phyloP scores from a whole-genome alignment of 1,140 invertebrate species.

The Sinonovacula constricta region DNA sequence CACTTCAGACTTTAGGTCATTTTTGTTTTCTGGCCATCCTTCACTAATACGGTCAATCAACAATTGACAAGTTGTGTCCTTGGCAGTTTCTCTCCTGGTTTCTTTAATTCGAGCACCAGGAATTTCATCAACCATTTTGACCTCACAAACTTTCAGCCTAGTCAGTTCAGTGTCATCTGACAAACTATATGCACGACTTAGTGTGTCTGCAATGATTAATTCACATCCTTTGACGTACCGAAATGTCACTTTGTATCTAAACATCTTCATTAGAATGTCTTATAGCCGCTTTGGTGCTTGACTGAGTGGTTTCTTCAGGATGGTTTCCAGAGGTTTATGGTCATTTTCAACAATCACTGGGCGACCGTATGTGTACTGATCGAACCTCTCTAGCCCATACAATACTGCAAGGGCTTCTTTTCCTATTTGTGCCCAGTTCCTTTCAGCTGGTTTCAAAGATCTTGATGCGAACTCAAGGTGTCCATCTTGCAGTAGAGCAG shows the following conservation, averaged over 20 bases:
- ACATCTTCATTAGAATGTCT: conserved; percentile 52
- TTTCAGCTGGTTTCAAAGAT: too few species aligned
- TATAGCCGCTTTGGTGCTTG: conserved; percentile 26
- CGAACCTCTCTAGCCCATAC: conserved; percentile 69
- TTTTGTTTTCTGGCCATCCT: conserved; percentile 6
- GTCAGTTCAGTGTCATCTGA: background rate
- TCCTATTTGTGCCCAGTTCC: conserved; percentile 80
- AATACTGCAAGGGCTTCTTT: conserved; percentile 79
- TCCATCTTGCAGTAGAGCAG: conserved; percentile 78
- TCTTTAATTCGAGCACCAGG: conserved; percentile 48
- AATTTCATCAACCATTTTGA: conserved; percentile 15
- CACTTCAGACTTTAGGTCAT: background rate
- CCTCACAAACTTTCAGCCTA: background rate
- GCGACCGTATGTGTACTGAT: conserved; percentile 67
- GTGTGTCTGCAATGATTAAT: conserved; percentile 56
- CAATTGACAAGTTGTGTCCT: conserved; percentile 14
- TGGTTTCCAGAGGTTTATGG: conserved; percentile 73
- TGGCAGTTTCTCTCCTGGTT: conserved; percentile 37
- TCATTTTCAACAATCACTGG: conserved; percentile 65
- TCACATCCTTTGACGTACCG: too few species aligned
- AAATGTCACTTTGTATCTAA: conserved; percentile 54
- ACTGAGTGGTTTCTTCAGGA: conserved; percentile 67
- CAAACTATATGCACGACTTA: conserved; percentile 46
- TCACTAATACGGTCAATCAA: conserved; percentile 12
- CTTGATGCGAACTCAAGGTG: conserved; percentile 78